Evolutionary conservation across 2,113 vertebrate genomes (phyloP).

Genomic region (Tretioscincus oriximinensis): DNA sequence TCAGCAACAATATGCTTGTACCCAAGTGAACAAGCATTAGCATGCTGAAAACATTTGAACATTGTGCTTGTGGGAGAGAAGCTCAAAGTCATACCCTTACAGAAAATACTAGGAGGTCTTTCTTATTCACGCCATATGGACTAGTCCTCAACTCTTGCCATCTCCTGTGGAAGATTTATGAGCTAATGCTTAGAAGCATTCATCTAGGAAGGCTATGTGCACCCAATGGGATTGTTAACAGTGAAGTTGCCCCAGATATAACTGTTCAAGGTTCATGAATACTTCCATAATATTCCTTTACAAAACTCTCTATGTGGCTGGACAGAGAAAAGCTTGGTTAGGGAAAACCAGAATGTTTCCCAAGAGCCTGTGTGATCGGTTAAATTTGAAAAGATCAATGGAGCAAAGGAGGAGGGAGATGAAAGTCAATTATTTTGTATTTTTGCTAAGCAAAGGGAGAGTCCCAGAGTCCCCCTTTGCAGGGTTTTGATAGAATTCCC

Average conservation of each 20-base stretch:
- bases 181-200: background rate
- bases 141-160: background rate
- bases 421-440: conserved; percentile 22
- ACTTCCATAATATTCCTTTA: background rate
- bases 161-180: background rate
- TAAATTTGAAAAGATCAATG: conserved; percentile 26
- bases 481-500: conserved; percentile 16
- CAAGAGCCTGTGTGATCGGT: background rate
- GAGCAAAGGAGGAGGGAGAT: background rate
- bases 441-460: conserved; percentile 15
- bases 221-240: background rate
- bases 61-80: background rate
- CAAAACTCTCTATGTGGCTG: background rate
- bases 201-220: background rate
- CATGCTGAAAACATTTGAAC: background rate
- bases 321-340: background rate
- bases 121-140: background rate
- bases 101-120: background rate
- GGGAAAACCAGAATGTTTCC: background rate
- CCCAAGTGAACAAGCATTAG: background rate
- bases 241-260: background rate
- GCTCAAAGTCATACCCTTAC: background rate
- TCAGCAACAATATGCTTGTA: background rate
- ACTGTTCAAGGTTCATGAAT: background rate
- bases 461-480: conserved; percentile 19